These are phyloP conservation scores for Podargus strigoides DNA, from an alignment of 2,797 vertebrate genomes.

Conservation along the genomic window DNA sequence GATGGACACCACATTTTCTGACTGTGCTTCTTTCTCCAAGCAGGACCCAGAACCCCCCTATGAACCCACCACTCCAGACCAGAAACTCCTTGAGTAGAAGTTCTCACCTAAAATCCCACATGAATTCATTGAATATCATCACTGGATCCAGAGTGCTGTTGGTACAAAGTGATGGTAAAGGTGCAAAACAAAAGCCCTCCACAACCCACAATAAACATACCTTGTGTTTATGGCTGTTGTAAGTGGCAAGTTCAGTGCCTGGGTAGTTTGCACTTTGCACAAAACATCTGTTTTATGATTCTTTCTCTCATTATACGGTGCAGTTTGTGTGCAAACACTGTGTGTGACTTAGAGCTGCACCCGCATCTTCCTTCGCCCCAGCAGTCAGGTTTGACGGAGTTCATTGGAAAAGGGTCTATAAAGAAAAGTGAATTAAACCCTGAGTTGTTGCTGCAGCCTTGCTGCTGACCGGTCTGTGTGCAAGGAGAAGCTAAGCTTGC, in stretches of 20 bases:
- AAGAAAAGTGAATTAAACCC: background rate
- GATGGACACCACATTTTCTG: background rate
- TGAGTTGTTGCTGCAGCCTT: background rate
- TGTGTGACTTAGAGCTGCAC: background rate
- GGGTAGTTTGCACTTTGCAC: background rate
- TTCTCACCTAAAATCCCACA: background rate
- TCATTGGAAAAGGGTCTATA: background rate
- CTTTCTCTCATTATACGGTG: background rate
- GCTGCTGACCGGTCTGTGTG: background rate
- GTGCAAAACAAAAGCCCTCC: background rate
- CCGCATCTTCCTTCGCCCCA: background rate
- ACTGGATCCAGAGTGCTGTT: background rate
- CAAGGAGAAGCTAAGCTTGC: background rate
- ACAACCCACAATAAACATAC: background rate
- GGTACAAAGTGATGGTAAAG: background rate
- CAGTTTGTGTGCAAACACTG: background rate
- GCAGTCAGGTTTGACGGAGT: background rate
- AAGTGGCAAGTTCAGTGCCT: background rate
- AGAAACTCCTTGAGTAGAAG: background rate
- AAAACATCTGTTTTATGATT: slow-evolving; percentile 12
- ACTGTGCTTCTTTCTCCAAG: background rate
- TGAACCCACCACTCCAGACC: background rate
- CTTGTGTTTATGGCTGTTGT: background rate
- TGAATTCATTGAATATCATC: background rate
- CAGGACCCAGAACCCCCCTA: background rate